Percentiles rank a stretch among this genome's conserved stretches.
Conservation (phyloP, 2,888 invertebrate genomes). For the Oasisia sp. region DNA sequence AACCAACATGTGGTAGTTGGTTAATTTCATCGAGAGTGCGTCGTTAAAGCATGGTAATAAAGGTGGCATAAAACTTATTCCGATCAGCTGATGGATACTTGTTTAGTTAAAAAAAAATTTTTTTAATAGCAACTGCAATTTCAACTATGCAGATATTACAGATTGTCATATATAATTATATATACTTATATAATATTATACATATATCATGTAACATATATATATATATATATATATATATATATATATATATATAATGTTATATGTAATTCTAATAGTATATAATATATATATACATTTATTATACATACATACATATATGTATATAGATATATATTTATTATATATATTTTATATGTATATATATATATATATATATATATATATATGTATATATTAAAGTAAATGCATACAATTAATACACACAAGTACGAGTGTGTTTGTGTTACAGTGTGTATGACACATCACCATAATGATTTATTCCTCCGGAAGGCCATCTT, state of each 20-base stretch:
- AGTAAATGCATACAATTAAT: neutral
- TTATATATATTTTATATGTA: neutral
- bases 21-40: neutral
- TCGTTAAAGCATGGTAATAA: neutral
- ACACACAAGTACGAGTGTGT: neutral
- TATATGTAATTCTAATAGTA: too few relatives aligned
- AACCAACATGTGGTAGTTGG: neutral
- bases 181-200: too few relatives aligned
- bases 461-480: neutral
- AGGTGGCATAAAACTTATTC: neutral
- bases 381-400: neutral
- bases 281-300: neutral
- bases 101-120: too few relatives aligned
- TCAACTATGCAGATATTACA: too few relatives aligned
- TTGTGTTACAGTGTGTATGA: neutral
- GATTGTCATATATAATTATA: too few relatives aligned
- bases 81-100: neutral
- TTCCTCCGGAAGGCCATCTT: neutral
- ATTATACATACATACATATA: neutral
- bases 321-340: neutral
- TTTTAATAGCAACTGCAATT: too few relatives aligned
- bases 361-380: constrained; percentile 5
- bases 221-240: too few relatives aligned
- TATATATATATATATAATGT: too few relatives aligned
- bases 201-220: too few relatives aligned